A percentile compares a stretch with the other conserved stretches of the same genome.
phyloP scores from a whole-genome alignment of 2,113 vertebrate species.

The Phaetusa simplex region DNA sequence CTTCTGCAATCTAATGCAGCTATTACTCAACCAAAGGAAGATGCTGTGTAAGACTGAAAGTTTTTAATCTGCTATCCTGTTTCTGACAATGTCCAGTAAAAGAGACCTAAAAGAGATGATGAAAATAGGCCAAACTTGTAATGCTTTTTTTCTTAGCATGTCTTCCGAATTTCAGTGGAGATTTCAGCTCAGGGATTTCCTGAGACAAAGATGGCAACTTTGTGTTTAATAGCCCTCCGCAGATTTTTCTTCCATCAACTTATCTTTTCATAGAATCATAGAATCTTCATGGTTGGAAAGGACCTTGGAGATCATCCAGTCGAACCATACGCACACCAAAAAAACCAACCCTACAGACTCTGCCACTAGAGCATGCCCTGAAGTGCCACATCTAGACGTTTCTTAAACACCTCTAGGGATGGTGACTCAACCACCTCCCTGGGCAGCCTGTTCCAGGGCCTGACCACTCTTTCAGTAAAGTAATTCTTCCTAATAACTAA shows the following conservation, averaged over 20 bases:
- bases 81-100: neutral
- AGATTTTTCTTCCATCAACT: neutral
- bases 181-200: neutral
- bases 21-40: neutral
- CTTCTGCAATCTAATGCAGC: neutral
- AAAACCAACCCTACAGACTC: no score
- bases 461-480: no score
- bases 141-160: neutral
- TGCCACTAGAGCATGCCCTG: no score
- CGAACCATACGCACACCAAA: no score
- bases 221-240: neutral
- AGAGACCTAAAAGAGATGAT: neutral
- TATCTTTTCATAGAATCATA: neutral
- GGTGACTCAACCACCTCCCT: no score
- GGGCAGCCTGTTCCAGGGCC: no score
- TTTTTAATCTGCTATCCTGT: neutral
- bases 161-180: neutral
- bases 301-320: no score
- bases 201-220: neutral
- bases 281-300: no score
- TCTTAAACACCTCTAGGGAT: no score
- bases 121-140: neutral
- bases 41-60: neutral
- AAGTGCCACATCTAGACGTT: no score
- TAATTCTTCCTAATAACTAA: no score